These are phyloP conservation scores for Catharus bicknelli DNA, from an alignment of 2,113 vertebrate species.

Conservation along the genomic window DNA sequence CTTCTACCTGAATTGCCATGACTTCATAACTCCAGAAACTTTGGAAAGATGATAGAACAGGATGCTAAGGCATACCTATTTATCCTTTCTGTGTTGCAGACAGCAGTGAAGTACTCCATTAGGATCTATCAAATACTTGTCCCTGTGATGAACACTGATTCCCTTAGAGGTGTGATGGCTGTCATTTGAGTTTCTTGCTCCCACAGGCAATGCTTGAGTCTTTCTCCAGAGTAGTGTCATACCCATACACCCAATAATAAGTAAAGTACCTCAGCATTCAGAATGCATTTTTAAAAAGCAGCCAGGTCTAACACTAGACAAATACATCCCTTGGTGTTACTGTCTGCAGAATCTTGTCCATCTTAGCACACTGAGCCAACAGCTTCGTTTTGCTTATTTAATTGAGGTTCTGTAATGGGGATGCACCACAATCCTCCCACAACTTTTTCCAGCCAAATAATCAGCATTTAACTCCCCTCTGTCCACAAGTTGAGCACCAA, in stretches of 20 bases:
- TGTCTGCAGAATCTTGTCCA: not conserved
- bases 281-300: not conserved
- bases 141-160: not conserved
- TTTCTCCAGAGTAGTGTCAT: not conserved
- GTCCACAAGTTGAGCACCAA: not conserved
- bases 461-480: not conserved
- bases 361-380: not conserved
- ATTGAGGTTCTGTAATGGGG: not conserved
- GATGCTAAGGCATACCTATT: not conserved
- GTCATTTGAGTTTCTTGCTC: not conserved
- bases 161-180: not conserved
- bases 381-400: not conserved
- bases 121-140: not conserved
- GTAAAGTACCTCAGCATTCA: not conserved
- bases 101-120: not conserved
- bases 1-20: not conserved
- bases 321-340: not conserved
- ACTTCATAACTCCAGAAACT: not conserved
- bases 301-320: not conserved
- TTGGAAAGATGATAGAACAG: not conserved
- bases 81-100: not conserved
- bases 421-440: not conserved
- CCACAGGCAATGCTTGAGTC: not conserved
- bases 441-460: not conserved
- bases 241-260: not conserved